These are phyloP conservation scores for Falco columbarius DNA, from an alignment of 2,797 vertebrate species.

Conservation along the genomic window DNA sequence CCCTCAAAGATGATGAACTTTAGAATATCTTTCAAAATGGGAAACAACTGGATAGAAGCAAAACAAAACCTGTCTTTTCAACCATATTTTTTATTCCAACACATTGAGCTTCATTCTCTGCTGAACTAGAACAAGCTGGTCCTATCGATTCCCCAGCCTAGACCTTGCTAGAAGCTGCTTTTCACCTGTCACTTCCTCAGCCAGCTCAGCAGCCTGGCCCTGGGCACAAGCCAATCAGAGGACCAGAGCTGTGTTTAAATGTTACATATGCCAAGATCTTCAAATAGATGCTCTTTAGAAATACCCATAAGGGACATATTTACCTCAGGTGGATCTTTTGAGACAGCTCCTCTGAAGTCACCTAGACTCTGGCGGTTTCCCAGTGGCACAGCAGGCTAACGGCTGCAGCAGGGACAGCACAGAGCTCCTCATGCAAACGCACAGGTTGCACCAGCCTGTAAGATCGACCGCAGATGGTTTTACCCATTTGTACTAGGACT, in stretches of 20 bases:
- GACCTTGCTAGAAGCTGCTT: background rate
- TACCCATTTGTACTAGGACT: background rate
- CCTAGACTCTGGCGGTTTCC: background rate
- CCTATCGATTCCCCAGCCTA: background rate
- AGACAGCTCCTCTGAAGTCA: background rate
- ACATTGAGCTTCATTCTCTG: background rate
- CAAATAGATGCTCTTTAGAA: background rate
- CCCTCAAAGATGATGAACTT: background rate
- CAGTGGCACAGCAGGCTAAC: background rate
- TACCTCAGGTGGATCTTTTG: background rate
- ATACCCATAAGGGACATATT: background rate
- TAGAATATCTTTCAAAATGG: background rate
- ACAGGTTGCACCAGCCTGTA: background rate
- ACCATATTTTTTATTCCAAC: background rate
- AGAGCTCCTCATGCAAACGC: accelerated
- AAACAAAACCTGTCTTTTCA: background rate
- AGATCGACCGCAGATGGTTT: accelerated
- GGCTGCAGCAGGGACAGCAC: accelerated
- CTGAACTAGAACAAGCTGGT: background rate
- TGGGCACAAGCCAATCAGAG: background rate
- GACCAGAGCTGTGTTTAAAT: background rate
- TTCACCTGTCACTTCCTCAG: background rate
- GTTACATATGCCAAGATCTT: background rate
- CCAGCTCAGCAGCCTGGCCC: background rate
- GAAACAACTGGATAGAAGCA: background rate